Percentiles rank a stretch among this genome's conserved stretches.
Evolutionary conservation across 2,797 vertebrate species (phyloP).

Genomic region (Artibeus jamaicensis): DNA sequence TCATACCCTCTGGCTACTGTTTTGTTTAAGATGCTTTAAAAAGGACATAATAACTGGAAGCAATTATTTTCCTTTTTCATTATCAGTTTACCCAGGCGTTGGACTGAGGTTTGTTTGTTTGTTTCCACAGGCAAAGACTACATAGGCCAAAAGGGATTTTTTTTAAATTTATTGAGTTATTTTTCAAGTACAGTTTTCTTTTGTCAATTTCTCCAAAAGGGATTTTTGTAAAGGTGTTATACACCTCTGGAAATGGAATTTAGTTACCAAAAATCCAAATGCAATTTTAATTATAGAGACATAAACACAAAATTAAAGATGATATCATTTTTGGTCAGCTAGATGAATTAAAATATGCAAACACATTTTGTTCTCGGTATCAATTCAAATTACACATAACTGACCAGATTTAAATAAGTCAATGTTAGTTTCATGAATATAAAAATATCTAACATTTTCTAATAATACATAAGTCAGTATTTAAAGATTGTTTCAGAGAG

Average conservation of each 20-base stretch:
- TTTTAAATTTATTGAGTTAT: too few species aligned
- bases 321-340: slow-evolving; percentile 66
- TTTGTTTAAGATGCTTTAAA: slow-evolving; percentile 22
- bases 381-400: slow-evolving; percentile 69
- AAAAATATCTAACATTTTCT: slow-evolving; percentile 72
- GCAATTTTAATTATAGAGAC: slow-evolving; percentile 72
- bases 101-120: neutral
- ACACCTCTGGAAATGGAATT: slow-evolving; percentile 64
- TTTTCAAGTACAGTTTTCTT: too few species aligned
- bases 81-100: neutral
- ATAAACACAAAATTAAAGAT: slow-evolving; percentile 64
- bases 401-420: slow-evolving; percentile 72
- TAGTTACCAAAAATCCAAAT: slow-evolving; percentile 69
- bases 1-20: neutral
- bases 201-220: too few species aligned
- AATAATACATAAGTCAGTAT: slow-evolving; percentile 67
- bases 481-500: slow-evolving; percentile 63
- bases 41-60: neutral
- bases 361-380: slow-evolving; percentile 68
- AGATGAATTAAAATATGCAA: slow-evolving; percentile 66
- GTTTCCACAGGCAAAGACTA: slow-evolving; percentile 2
- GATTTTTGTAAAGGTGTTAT: neutral
- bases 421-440: slow-evolving; percentile 75
- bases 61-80: slow-evolving; percentile 17
- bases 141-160: neutral